Base-by-base conservation (phyloP, 2,797 vertebrate species). In the Rhinatrema bivittatum region DNA sequence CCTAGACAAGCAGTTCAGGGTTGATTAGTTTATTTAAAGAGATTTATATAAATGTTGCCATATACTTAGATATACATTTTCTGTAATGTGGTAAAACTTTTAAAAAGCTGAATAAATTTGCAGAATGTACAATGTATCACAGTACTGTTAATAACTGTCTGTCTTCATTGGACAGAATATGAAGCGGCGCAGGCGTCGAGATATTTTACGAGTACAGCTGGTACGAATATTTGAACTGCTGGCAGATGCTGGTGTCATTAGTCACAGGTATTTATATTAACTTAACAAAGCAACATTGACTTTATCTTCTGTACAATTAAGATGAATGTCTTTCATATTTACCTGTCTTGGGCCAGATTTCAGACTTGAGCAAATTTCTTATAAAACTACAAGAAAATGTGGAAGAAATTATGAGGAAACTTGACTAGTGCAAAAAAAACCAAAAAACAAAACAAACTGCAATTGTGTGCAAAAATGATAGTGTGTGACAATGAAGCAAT, bases 161-260 rank as follows among this genome's bases (percentile, higher is more conserved):
- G 67, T 32, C 9, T 58, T 20, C 47, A 5, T 56, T 52, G 27
- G 37, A 31, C 11, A 99, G 96, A 99, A 99, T 68, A 93, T 98
- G 95, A 98, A 98, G 62, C 90, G 95, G 25, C 93, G 95, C 88
- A 85, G 94, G 91, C 92, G 95, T 78, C 93, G 96, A 52, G 96
- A 99, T 76, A 88, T 99, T 84, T 89, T 99, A 71, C 86, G 95
- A 70, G 93, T 99, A 65, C 96, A 99, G 30, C 90, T 99, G 79
- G 94, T 98, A 71, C 88, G 96, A 69, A 98, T 99, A 79, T 99
- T 99, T 84, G 96, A 99, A 70, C 86, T 99, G 63, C 74, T 99
- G 72, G 96, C 96, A 49, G 96, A 98, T 81, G 93, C 92, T 68
- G 96, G 95, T 42, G 91, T 97, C 81, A 80, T 98, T 72, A 98